Evolutionary conservation across 2,888 invertebrate species (phyloP).

Genomic region (Thumatha senex): DNA sequence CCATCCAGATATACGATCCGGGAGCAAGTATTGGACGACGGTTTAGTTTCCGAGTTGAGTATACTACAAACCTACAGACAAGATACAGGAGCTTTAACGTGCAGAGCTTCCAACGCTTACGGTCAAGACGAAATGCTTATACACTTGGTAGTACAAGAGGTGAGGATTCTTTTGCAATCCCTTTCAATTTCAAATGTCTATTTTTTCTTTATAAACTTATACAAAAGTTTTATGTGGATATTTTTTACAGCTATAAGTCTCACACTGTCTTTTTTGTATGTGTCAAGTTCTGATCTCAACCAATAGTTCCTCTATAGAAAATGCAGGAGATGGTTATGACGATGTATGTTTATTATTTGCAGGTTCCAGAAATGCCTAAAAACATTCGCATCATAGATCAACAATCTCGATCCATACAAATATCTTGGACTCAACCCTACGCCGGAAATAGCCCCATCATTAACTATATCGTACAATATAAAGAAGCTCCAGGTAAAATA

Average conservation of each 20-base stretch:
- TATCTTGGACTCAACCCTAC: slow-evolving; percentile 95
- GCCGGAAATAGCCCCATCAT: slow-evolving; percentile 95
- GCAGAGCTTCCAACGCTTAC: slow-evolving; percentile 94
- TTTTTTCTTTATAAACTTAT: too few species aligned
- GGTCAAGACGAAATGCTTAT: slow-evolving; percentile 96
- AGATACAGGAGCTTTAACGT: slow-evolving; percentile 95
- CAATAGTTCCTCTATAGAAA: too few species aligned
- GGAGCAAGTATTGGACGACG: slow-evolving; percentile 90
- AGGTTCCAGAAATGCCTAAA: slow-evolving; percentile 95
- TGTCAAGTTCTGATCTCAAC: too few species aligned
- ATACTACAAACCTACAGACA: slow-evolving; percentile 93
- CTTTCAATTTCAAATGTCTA: too few species aligned
- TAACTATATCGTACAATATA: slow-evolving; percentile 95
- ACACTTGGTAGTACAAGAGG: slow-evolving; percentile 94
- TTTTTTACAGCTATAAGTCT: too few species aligned
- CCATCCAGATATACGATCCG: slow-evolving; percentile 86
- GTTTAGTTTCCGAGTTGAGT: slow-evolving; percentile 92
- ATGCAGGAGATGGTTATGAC: too few species aligned
- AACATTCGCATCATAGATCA: slow-evolving; percentile 93
- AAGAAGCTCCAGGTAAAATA: slow-evolving; percentile 88
- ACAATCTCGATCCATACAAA: slow-evolving; percentile 91
- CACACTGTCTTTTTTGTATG: too few species aligned
- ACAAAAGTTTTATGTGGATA: too few species aligned
- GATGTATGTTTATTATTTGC: neutral
- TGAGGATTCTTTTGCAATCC: slow-evolving; percentile 47